Percentiles rank a stretch among this genome's conserved stretches.
Evolutionary conservation across 2,797 vertebrate genomes (phyloP).

Genomic region (Melanotaenia boesemani): DNA sequence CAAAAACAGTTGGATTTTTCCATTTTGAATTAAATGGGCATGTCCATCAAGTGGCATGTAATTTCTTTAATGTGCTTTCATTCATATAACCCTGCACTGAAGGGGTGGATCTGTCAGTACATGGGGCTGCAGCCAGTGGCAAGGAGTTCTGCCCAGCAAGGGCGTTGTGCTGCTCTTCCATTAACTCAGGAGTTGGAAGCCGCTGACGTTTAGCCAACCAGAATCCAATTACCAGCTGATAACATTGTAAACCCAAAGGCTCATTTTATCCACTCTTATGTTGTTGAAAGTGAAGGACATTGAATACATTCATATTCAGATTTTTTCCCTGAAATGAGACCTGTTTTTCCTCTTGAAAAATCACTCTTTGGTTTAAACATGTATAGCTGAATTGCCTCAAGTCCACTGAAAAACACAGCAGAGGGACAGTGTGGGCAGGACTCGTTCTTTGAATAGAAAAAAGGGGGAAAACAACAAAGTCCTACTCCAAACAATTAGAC

Average conservation of each 20-base stretch:
- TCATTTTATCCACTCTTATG: background rate
- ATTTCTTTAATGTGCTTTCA: background rate
- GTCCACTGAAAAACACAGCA: background rate
- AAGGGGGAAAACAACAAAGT: background rate
- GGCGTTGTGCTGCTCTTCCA: background rate
- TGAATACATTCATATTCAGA: background rate
- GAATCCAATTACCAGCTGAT: background rate
- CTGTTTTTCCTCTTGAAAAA: background rate
- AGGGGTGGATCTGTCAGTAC: background rate
- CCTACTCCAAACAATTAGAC: background rate
- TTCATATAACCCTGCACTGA: background rate
- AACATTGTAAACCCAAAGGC: background rate
- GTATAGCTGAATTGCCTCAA: background rate
- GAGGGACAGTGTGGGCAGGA: background rate
- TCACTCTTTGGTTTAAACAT: background rate
- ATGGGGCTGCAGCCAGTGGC: background rate
- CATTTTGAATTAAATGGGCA: background rate
- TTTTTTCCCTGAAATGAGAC: background rate
- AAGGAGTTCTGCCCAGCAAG: background rate
- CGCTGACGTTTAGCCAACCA: background rate
- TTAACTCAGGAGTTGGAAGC: background rate
- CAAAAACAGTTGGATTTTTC: background rate
- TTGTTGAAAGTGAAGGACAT: background rate
- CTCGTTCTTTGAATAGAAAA: too few species aligned
- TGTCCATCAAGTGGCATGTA: background rate